Evolutionary conservation across 1,140 invertebrate species (phyloP).

Genomic region (Drosophila repleta): DNA sequence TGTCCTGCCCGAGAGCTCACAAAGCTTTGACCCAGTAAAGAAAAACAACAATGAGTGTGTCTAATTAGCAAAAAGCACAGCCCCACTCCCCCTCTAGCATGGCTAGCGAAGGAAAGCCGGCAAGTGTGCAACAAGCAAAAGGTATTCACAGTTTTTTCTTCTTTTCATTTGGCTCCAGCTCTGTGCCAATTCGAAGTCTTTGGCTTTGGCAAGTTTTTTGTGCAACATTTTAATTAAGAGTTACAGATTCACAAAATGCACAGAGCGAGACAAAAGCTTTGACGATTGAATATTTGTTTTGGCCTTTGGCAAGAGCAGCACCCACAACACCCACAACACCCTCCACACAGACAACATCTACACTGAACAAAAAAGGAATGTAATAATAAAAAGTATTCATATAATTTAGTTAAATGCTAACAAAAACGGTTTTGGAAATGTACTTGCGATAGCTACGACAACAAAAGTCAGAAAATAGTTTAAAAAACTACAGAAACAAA

Average conservation of each 20-base stretch:
- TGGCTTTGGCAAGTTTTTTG: conserved; percentile 57
- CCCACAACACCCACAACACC: conserved; percentile 19
- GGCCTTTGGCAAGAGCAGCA: conserved; percentile 5
- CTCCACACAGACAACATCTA: conserved; percentile 24
- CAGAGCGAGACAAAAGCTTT: conserved; percentile 7
- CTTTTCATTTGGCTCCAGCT: conserved; percentile 56
- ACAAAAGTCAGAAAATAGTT: conserved; percentile 72
- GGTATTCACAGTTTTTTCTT: conserved; percentile 52
- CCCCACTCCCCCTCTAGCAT: not conserved
- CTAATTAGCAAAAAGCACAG: conserved; percentile 70
- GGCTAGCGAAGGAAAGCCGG: conserved; percentile 18
- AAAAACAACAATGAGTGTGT: conserved; percentile 61
- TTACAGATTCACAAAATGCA: too few species aligned
- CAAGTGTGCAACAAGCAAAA: conserved; percentile 63
- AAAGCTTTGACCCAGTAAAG: conserved; percentile 60
- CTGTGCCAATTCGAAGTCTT: conserved; percentile 21
- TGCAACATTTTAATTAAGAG: conserved; percentile 71
- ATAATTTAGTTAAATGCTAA: conserved; percentile 83
- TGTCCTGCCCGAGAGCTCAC: too few species aligned
- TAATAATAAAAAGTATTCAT: conserved; percentile 67
- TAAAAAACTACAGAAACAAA: conserved; percentile 72
- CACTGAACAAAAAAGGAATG: conserved; percentile 21
- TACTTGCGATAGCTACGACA: conserved; percentile 81
- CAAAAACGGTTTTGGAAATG: conserved; percentile 83
- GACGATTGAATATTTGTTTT: conserved; percentile 29